These are phyloP conservation scores for Amniataba percoides DNA, from an alignment of 2,797 vertebrate species.

Conservation along the genomic window DNA sequence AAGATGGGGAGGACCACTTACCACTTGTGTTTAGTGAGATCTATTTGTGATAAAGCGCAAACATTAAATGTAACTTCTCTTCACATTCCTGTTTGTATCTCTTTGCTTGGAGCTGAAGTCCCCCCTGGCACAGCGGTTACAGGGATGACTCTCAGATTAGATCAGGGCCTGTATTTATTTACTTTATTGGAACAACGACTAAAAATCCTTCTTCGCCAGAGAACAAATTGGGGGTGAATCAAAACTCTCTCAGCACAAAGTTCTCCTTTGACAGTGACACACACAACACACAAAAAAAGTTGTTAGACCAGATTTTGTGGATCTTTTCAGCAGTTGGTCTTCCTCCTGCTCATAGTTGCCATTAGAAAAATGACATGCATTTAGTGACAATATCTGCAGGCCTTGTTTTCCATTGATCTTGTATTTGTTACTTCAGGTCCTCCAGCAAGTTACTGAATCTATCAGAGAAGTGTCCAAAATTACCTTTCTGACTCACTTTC, in stretches of 20 bases:
- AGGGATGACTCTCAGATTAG: conserved; percentile 16
- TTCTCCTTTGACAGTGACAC: background rate
- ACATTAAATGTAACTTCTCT: conserved; percentile 2
- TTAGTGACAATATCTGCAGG: too few species aligned
- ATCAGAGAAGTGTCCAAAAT: too few species aligned
- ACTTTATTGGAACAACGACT: background rate
- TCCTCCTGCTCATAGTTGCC: too few species aligned
- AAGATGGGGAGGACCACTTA: conserved; percentile 28
- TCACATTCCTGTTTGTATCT: conserved; percentile 12
- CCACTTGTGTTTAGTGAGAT: conserved; percentile 17
- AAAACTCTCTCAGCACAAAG: too few species aligned
- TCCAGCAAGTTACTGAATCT: too few species aligned
- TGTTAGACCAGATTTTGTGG: background rate
- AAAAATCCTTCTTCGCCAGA: background rate
- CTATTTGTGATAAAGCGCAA: conserved; percentile 30
- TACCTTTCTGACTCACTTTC: too few species aligned
- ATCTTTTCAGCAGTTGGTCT: too few species aligned
- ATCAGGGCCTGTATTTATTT: conserved; percentile 6
- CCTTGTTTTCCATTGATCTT: too few species aligned
- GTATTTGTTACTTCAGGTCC: too few species aligned
- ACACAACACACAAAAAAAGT: background rate
- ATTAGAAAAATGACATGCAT: too few species aligned
- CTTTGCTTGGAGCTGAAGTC: conserved; percentile 7
- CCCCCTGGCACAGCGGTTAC: conserved; percentile 15
- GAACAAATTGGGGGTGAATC: too few species aligned